phyloP scores from a whole-genome alignment of 1,140 invertebrate species.

The Lepidurus arcticus region DNA sequence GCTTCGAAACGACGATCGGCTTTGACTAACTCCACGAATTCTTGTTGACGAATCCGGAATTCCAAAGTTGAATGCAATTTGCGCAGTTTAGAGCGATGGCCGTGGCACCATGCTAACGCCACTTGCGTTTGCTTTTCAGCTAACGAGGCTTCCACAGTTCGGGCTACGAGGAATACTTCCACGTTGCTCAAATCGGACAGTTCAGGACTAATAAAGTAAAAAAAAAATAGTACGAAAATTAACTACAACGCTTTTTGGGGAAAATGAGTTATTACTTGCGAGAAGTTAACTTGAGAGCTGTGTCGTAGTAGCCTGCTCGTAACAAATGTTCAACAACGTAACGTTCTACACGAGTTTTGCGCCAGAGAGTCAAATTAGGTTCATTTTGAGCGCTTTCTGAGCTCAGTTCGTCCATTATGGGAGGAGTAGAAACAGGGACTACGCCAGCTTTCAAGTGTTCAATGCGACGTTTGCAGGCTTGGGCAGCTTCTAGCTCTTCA shows the following conservation, averaged over 20 bases:
- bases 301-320: constrained; percentile 91
- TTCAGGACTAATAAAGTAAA: constrained; percentile 53
- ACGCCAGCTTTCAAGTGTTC: constrained; percentile 84
- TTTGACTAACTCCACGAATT: constrained; percentile 92
- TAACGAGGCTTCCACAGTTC: constrained; percentile 78
- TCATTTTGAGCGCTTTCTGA: constrained; percentile 48
- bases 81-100: constrained; percentile 91
- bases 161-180: constrained; percentile 81
- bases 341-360: constrained; percentile 78
- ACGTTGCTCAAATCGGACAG: constrained; percentile 89
- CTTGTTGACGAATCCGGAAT: constrained; percentile 87
- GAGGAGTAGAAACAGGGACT: constrained; percentile 38
- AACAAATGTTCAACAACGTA: constrained; percentile 95
- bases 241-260: neutral
- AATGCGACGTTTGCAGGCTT: constrained; percentile 79
- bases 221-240: neutral
- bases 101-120: constrained; percentile 93
- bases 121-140: constrained; percentile 72
- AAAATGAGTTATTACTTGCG: neutral
- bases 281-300: constrained; percentile 55
- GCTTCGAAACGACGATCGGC: constrained; percentile 79
- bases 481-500: constrained; percentile 81
- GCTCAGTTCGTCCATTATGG: constrained; percentile 41
- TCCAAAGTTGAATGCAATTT: constrained; percentile 86
- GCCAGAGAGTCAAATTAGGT: constrained; percentile 61